Evolutionary conservation across 1,140 invertebrate genomes (phyloP).

Genomic region (Xylocopa sonorina): DNA sequence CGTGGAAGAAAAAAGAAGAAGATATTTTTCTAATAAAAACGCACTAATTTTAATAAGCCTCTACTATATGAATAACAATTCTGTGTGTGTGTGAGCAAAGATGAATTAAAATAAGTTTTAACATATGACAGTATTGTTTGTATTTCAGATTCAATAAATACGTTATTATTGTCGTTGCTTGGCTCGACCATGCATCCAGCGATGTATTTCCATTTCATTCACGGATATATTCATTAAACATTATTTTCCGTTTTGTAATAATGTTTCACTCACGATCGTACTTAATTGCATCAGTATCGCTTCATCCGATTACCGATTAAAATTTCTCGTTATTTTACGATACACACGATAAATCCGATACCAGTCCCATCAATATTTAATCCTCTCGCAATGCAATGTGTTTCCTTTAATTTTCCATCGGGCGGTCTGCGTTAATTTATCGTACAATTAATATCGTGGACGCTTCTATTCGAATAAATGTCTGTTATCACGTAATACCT

Average conservation of each 20-base stretch:
- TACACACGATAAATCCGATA: not conserved
- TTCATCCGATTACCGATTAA: constrained; percentile 26
- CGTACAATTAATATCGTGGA: constrained; percentile 8
- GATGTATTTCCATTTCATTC: constrained; percentile 19
- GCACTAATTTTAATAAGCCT: constrained; percentile 13
- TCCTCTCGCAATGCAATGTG: not conserved
- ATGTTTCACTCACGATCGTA: constrained; percentile 12
- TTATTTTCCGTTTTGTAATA: constrained; percentile 14
- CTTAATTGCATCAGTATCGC: constrained; percentile 33
- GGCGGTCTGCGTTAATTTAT: not conserved
- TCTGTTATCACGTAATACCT: constrained; percentile 26
- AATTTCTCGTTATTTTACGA: not conserved
- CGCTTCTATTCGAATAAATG: constrained; percentile 1
- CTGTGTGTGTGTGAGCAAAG: constrained; percentile 1
- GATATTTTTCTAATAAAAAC: constrained; percentile 45
- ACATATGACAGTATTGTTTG: not conserved
- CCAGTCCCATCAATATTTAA: constrained; percentile 9
- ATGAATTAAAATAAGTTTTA: constrained; percentile 15
- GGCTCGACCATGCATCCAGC: not conserved
- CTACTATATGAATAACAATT: not conserved
- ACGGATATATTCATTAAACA: constrained; percentile 3
- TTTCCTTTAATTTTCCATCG: constrained; percentile 20
- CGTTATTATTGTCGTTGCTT: constrained; percentile 46
- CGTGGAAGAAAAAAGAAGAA: no score
- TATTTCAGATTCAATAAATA: not conserved